A percentile compares a stretch with the other conserved stretches of the same genome.
phyloP scores from a whole-genome alignment of 2,797 vertebrate species.

The Brachyrhaphis roseni region DNA sequence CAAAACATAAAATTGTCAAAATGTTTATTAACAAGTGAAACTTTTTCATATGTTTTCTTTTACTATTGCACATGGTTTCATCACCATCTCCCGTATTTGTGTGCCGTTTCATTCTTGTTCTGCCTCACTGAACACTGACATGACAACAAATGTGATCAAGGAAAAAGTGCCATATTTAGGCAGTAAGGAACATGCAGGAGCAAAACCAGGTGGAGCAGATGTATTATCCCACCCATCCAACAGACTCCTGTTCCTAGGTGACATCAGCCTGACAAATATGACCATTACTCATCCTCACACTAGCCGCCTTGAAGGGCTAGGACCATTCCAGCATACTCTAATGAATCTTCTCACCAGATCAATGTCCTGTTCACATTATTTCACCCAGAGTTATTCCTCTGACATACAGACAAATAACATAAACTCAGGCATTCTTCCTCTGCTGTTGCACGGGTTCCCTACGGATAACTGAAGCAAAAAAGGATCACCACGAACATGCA shows the following conservation, averaged over 20 bases:
- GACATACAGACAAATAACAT: not conserved
- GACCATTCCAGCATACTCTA: constrained; percentile 9
- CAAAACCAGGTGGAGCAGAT: constrained; percentile 39
- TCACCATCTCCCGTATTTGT: constrained; percentile 24
- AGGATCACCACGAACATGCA: constrained; percentile 22
- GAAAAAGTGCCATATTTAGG: constrained; percentile 19
- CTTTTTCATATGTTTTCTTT: constrained; percentile 8
- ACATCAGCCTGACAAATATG: constrained; percentile 37
- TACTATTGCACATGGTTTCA: constrained; percentile 42
- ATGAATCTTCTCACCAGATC: constrained; percentile 24
- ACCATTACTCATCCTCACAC: constrained; percentile 45
- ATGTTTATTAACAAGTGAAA: not conserved
- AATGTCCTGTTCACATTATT: constrained; percentile 1
- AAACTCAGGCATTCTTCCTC: not conserved
- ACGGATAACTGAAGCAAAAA: constrained; percentile 27
- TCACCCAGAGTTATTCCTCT: not conserved
- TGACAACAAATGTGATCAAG: constrained; percentile 22
- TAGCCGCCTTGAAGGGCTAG: constrained; percentile 11
- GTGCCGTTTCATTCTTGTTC: constrained; percentile 13
- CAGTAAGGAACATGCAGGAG: constrained; percentile 35
- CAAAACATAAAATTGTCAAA: not conserved
- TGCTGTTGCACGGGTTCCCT: not conserved
- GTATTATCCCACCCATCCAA: constrained; percentile 38
- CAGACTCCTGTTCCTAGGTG: constrained; percentile 25
- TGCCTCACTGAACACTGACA: constrained; percentile 18